Base-by-base conservation (phyloP, 1,140 invertebrate genomes). In the Nephila pilipes region DNA sequence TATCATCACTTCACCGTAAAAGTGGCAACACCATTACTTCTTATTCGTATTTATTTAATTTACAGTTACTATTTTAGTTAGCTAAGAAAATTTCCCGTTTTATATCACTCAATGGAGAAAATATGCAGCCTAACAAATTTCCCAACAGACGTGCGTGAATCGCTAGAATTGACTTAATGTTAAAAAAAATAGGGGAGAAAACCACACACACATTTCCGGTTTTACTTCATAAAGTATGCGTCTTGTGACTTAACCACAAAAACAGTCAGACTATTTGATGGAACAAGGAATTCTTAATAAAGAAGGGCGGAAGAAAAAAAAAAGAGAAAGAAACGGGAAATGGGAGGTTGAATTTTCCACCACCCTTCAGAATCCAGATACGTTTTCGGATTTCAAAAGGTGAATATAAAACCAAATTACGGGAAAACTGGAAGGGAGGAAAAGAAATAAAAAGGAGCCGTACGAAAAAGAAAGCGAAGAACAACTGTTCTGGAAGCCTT, bases 401-500 rank as follows among this genome's bases (percentile, higher is more conserved):
- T 75, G 69, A 75, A 75, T 75, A 75, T 32, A 75, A 75, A 75
- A 75, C 69, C 16, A 32, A 75, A 75, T 75, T 75, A 75, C 69
- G 32, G 14, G 36, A 75, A 75, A 75, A 32, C 16, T 75, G 69
- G 12, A 75, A 32, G 16, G 69, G 32, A 75, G 29, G 63, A 12
- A 32, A 32, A 36, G 12, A 25, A 65, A 3, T 14, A 65, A 65
- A 60, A 65, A 29, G 69, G 32, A 75, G n/a, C 12, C 63, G 63
- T 65, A 65, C 63, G 46, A 46, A 46, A 58, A 22, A 36, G 29
- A 14, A 75, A 75, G 14, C 16, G 18, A 36, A 36, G 29, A 12
- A 32, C 32, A 75, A 75, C 69, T 75, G 69, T 75, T 60, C 83
- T 85, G 57, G 29, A 54, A 38, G 83, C 46, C 46, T 85, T 85